Base-by-base conservation (phyloP, 2,888 invertebrate species). In the Lasius fuliginosus region DNA sequence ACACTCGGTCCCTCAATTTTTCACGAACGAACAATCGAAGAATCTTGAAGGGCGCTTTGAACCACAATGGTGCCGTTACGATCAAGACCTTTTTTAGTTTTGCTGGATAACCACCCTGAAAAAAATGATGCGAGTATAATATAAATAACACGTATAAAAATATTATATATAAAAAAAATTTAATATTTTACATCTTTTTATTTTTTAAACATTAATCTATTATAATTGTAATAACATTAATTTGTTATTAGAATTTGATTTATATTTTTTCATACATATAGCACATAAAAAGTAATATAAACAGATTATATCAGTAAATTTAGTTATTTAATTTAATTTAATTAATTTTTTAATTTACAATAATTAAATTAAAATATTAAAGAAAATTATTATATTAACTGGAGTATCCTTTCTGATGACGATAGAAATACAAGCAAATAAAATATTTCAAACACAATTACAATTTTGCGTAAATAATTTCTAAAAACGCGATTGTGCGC, bases 61-160 rank as follows among this genome's bases (percentile, higher is more conserved):
- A 99, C 99, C 99, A 99, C 94, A 99, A 96, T 77, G 99, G 99
- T 69, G 99, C 99, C 87, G 99, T 99, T 92, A 99, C 99, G 94
- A 99, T 99, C 87, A 99, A 96, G 90, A 99, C 99, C 95, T 99
- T 99, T 95, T 99, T 99, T 94, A 99, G 95, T 93, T 99, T 98
- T 42, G 99, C 99, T 90, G 99, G 99, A 96, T 99, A 99, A 77
- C 98, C 99, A 92, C 99, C 99, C 99, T 99, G 96, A 11, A 96
- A 96, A 96, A 53, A 91, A 90, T 30, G 5, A 58, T 30, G 23
- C 30, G n/a, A 46, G n/a, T n/a, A 62, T 23, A 46, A 81, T 30
- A 36, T 74, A 49, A 71, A 53, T 15, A 40, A 58, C 33, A 67
- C 4, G 9, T 36, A 23, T 71, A 33, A 30, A 30, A 30, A 30